Evolutionary conservation across 2,888 invertebrate genomes (phyloP).

Genomic region (Periphyllus acericola): DNA sequence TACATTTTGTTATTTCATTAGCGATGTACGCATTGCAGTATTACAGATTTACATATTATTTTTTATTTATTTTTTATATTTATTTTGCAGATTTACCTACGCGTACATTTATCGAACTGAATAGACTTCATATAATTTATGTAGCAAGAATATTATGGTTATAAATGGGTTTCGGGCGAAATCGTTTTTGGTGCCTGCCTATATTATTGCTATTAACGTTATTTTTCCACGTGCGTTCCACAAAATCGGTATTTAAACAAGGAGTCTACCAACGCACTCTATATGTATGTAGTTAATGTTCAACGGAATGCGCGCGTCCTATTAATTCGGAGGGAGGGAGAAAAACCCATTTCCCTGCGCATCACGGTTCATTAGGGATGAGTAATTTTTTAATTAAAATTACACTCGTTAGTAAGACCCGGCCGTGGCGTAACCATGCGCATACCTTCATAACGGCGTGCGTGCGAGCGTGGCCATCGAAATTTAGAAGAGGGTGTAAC

Average conservation of each 20-base stretch:
- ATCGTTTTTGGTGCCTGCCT: not conserved
- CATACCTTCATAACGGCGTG: not conserved
- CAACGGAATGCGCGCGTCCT: not conserved
- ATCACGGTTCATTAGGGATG: not conserved
- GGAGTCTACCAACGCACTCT: too few species aligned
- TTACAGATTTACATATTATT: too few species aligned
- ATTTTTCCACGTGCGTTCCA: not conserved
- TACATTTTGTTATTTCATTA: too few species aligned
- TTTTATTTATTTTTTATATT: too few species aligned
- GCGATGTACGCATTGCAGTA: too few species aligned
- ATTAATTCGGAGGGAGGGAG: not conserved
- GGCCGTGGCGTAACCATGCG: too few species aligned
- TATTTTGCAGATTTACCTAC: too few species aligned
- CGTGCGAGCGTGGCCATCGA: not conserved
- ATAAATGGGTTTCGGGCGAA: not conserved
- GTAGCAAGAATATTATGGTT: too few species aligned
- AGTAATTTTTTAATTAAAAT: slow-evolving; percentile 45
- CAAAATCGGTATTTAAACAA: too few species aligned
- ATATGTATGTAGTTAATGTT: not conserved
- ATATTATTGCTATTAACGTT: not conserved
- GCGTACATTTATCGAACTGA: too few species aligned
- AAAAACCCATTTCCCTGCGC: not conserved
- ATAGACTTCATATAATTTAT: too few species aligned
- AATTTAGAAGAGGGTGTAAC: not conserved
- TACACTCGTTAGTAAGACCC: not conserved